Conservation (phyloP, 2,113 vertebrate genomes). For the Limanda limanda region DNA sequence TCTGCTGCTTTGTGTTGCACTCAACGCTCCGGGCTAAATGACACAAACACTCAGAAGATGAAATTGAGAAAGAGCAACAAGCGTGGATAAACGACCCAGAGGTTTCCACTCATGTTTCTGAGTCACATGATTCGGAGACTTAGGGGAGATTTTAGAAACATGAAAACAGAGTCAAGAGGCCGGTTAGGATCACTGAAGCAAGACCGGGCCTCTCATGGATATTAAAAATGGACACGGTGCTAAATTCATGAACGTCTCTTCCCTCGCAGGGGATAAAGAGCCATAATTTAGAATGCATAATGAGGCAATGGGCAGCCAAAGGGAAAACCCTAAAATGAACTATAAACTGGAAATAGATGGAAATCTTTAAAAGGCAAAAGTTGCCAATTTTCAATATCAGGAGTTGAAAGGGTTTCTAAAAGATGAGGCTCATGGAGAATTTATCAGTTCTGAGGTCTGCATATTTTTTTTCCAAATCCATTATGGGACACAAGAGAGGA, state of each 20-base stretch:
- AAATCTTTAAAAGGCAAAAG: slow-evolving; percentile 30
- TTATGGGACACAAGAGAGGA: slow-evolving; percentile 40
- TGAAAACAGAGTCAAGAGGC: slow-evolving; percentile 43
- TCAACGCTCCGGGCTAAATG: slow-evolving; percentile 18
- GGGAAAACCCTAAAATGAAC: slow-evolving; percentile 40
- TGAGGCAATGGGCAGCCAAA: slow-evolving; percentile 32
- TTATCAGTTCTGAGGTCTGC: slow-evolving; percentile 43
- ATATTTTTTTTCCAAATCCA: slow-evolving; percentile 48
- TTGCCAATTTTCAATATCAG: slow-evolving; percentile 34
- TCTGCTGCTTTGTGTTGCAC: slow-evolving; percentile 60
- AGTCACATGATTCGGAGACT: slow-evolving; percentile 41
- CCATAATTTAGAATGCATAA: slow-evolving; percentile 45
- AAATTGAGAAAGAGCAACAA: slow-evolving; percentile 51
- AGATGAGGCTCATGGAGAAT: slow-evolving; percentile 33
- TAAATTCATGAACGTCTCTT: slow-evolving; percentile 51
- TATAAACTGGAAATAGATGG: slow-evolving; percentile 49
- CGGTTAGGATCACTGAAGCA: slow-evolving; percentile 43
- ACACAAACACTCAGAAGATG: slow-evolving; percentile 51
- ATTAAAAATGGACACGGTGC: slow-evolving; percentile 58
- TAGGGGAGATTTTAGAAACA: slow-evolving; percentile 38
- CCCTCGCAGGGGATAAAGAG: slow-evolving; percentile 18
- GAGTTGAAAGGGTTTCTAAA: slow-evolving; percentile 22
- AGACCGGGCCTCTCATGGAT: slow-evolving; percentile 32
- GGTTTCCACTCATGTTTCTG: slow-evolving; percentile 39
- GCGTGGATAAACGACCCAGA: slow-evolving; percentile 29